Percentiles rank a stretch among this genome's conserved stretches.
These are phyloP conservation scores for Calameuta pallipes DNA, from an alignment of 2,888 invertebrate species.

Conservation along the genomic window DNA sequence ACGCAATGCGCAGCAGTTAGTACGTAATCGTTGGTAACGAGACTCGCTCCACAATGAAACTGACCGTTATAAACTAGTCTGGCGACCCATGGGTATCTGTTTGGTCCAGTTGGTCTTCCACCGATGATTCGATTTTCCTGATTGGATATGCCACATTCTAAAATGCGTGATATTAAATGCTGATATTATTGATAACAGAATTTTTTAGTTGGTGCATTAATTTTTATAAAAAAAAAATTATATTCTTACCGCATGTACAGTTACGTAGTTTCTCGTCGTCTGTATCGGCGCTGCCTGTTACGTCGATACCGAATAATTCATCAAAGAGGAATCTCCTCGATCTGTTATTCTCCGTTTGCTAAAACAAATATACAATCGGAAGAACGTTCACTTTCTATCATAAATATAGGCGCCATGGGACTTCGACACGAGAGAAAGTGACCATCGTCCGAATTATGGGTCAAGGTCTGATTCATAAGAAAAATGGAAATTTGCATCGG, in stretches of 20 bases:
- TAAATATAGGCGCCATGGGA: conserved; percentile 1
- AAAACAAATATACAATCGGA: conserved; percentile 17
- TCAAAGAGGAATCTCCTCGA: conserved; percentile 79
- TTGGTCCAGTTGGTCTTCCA: conserved; percentile 82
- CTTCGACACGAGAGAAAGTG: conserved; percentile 45
- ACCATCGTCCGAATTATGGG: conserved; percentile 47
- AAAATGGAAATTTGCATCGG: conserved; percentile 24
- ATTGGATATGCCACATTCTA: conserved; percentile 86
- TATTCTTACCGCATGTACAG: conserved; percentile 79
- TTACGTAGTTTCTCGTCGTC: conserved; percentile 72
- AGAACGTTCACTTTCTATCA: conserved; percentile 12
- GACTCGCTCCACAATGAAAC: conserved; percentile 89
- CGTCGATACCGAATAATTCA: conserved; percentile 76
- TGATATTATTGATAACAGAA: not conserved
- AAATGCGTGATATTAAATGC: conserved; percentile 40
- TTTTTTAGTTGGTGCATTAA: not conserved
- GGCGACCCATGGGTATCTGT: conserved; percentile 90
- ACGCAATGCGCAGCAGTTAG: conserved; percentile 91
- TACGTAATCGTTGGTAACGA: conserved; percentile 85
- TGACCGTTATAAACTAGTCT: conserved; percentile 87
- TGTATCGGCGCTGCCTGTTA: conserved; percentile 60
- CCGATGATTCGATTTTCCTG: conserved; percentile 90
- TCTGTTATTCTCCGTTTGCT: conserved; percentile 65
- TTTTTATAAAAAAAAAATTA: conserved; percentile 9
- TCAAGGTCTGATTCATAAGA: conserved; percentile 47